Base-by-base conservation (phyloP, 2,113 vertebrate species). In the Hiodon tergisus region DNA sequence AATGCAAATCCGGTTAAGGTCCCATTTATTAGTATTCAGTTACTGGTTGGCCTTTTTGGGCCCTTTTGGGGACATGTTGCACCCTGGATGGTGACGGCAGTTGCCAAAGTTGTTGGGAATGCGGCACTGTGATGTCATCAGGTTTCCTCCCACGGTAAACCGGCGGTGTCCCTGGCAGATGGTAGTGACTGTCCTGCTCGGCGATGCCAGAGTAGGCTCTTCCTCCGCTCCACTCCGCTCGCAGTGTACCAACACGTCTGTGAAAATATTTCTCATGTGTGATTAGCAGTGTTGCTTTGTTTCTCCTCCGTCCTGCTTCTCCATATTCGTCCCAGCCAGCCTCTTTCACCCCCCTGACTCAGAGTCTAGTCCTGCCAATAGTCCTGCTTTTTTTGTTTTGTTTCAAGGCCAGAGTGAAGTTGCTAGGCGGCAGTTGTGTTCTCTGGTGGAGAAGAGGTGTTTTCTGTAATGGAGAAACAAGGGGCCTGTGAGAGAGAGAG, bases 391-490 rank as follows among this genome's bases (percentile, higher is more conserved):
- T 31, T 31, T 31, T 31, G 31, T 31, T 31, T 71, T 71, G 59
- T 69, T 76, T 50, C 52, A 48, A 62, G 74, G 74, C 67, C 68
- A 71, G 52, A 71, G 46, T 31, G 54, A 76, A 76, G 67, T 76
- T 76, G 67, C 75, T 76, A 76, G 75, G 67, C 68, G 75, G 58
- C 68, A 13, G 54, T 58, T 75, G 65, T 76, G 75, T 71, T 75
- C 71, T 71, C 31, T 31, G 70, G 68, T 76, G 50, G 51, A 70
- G 68, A 65, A 70, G 68, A 70, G 68, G 75, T 76, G 75, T 70
- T 69, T 73, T 76, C 60, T 63, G 55, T 76, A 63, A 76, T 71
- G 65, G 73, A 67, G 65, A 59, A 48, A 75, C 67, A 76, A 70
- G 75, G 70, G 51, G 67, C 60, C 68, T 55, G 59, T 69, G 68